Conservation (phyloP, 2,797 vertebrate genomes). For the Sebastes baramenuke region DNA sequence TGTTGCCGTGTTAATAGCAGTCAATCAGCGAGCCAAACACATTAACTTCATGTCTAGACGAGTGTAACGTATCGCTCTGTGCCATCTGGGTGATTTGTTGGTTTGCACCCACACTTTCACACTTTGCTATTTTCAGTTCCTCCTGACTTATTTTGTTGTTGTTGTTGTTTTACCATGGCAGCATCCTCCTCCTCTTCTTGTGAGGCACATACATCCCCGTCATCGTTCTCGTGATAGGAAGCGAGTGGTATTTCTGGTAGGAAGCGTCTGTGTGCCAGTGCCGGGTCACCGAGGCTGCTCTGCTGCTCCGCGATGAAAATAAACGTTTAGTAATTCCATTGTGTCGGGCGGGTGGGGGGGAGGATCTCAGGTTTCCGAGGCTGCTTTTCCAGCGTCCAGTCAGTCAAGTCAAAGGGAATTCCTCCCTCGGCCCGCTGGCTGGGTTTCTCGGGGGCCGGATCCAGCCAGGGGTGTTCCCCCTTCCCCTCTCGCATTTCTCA, state of each 20-base stretch:
- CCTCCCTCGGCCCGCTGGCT: conserved; percentile 63
- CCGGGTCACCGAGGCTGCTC: conserved; percentile 43
- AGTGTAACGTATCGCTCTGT: not conserved
- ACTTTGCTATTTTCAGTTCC: not conserved
- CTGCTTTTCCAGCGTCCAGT: conserved; percentile 56
- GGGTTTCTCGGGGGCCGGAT: conserved; percentile 29
- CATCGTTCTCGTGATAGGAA: conserved; percentile 33
- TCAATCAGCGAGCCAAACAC: conserved; percentile 41
- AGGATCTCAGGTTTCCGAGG: conserved; percentile 59
- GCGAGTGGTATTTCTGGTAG: conserved; percentile 39
- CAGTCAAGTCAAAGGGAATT: conserved; percentile 76
- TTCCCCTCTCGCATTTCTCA: conserved; percentile 30
- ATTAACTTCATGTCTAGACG: conserved; percentile 27
- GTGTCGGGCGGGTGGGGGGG: conserved; percentile 30
- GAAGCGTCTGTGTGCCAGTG: conserved; percentile 51
- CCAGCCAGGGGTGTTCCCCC: conserved; percentile 56
- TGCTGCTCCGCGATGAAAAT: conserved; percentile 36
- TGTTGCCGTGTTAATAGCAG: conserved; percentile 56
- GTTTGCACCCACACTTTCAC: not conserved
- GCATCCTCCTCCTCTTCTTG: not conserved
- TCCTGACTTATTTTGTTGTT: not conserved
- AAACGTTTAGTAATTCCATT: conserved; percentile 48
- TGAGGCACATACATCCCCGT: not conserved
- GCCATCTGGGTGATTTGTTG: not conserved
- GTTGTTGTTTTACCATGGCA: conserved; percentile 27